These are phyloP conservation scores for Drosophila ustulata DNA, from an alignment of 2,888 invertebrate genomes.

Conservation along the genomic window DNA sequence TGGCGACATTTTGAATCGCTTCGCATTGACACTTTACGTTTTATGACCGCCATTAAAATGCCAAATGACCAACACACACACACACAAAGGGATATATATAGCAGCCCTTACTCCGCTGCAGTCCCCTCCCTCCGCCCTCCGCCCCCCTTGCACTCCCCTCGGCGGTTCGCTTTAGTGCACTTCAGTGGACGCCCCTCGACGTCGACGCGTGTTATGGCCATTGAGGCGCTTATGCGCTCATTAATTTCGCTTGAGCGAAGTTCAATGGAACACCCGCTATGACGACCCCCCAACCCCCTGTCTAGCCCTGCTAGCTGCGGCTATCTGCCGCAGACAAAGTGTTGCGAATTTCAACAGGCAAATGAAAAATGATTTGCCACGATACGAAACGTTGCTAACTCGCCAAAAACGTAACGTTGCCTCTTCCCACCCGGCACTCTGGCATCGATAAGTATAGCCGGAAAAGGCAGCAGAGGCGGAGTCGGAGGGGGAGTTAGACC, in stretches of 20 bases:
- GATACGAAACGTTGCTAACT: conserved; percentile 37
- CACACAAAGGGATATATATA: neutral
- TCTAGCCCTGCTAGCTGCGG: neutral
- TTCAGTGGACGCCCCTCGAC: conserved; percentile 66
- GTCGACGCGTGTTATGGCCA: conserved; percentile 67
- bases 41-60: conserved; percentile 70
- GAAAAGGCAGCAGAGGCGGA: neutral
- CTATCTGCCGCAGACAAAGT: conserved; percentile 52
- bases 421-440: neutral
- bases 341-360: conserved; percentile 67
- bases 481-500: conserved; percentile 27
- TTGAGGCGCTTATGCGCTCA: conserved; percentile 72
- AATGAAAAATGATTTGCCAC: conserved; percentile 74
- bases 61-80: conserved; percentile 41
- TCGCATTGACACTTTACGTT: conserved; percentile 75
- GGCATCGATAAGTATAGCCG: conserved; percentile 35
- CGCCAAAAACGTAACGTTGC: conserved; percentile 27
- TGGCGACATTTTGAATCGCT: conserved; percentile 59
- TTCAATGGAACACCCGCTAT: conserved; percentile 62
- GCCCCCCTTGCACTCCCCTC: neutral
- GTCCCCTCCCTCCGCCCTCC: neutral
- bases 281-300: neutral
- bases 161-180: conserved; percentile 71
- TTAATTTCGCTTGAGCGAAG: conserved; percentile 76
- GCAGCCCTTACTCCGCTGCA: neutral